phyloP scores from a whole-genome alignment of 2,113 vertebrate species.

The Paraplagusia blochii region DNA sequence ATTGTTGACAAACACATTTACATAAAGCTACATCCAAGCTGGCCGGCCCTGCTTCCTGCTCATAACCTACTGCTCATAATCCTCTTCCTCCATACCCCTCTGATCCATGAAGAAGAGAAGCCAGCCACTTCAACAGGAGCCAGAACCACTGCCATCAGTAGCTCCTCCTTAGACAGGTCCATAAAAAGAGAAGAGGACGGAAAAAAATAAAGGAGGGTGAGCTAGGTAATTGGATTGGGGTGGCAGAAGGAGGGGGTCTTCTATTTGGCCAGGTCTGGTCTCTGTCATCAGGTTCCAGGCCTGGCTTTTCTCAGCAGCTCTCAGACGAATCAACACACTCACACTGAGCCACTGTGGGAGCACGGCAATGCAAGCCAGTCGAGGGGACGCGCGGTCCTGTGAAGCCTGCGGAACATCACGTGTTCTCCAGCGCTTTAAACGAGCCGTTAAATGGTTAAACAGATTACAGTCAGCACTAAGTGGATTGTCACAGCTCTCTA shows the following conservation, averaged over 20 bases:
- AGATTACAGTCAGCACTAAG: conserved; percentile 99
- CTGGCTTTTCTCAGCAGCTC: conserved; percentile 68
- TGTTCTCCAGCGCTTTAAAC: conserved; percentile 82
- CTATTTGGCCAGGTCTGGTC: conserved; percentile 75
- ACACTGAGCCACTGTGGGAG: conserved; percentile 45
- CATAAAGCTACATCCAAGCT: conserved; percentile 70
- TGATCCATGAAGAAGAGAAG: conserved; percentile 66
- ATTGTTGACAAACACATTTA: conserved; percentile 68
- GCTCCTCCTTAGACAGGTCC: conserved; percentile 44
- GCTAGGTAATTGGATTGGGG: conserved; percentile 77
- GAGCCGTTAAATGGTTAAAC: conserved; percentile 93
- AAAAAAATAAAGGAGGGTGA: conserved; percentile 57
- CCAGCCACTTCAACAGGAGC: conserved; percentile 64
- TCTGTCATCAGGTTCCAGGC: conserved; percentile 78
- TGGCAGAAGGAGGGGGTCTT: conserved; percentile 51
- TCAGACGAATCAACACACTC: conserved; percentile 53
- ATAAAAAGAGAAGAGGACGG: conserved; percentile 24
- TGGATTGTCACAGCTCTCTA: conserved; percentile 98
- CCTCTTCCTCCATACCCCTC: conserved; percentile 51
- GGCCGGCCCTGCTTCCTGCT: conserved; percentile 65
- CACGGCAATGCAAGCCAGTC: conserved; percentile 32
- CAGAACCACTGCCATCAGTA: conserved; percentile 48
- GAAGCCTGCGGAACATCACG: conserved; percentile 31
- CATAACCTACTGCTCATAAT: conserved; percentile 71
- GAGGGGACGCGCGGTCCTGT: conserved; percentile 37